Evolutionary conservation across 2,797 vertebrate genomes (phyloP).

Genomic region (Cephalopachus bancanus): DNA sequence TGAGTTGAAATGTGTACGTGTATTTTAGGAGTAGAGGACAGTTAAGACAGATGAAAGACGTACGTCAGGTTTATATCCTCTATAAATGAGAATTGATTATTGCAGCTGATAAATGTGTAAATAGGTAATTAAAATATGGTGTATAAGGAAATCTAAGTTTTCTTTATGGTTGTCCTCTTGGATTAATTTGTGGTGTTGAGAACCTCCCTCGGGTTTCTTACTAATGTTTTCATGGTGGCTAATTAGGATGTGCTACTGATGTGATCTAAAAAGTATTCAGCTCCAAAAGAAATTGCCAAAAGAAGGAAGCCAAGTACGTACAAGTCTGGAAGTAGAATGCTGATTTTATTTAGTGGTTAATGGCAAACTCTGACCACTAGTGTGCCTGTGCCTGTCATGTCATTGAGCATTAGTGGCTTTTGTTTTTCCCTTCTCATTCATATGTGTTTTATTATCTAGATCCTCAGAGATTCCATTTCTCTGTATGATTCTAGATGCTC

Average conservation of each 20-base stretch:
- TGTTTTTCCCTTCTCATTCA: background rate
- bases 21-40: background rate
- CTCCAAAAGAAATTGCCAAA: slow-evolving; percentile 18
- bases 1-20: background rate
- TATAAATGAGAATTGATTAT: slow-evolving; percentile 17
- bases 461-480: background rate
- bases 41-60: background rate
- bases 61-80: background rate
- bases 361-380: rapidly evolving
- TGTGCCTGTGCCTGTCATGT: background rate
- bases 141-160: background rate
- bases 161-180: background rate
- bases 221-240: slow-evolving; percentile 56
- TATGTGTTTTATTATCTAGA: background rate
- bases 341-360: background rate
- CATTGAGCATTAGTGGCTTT: rapidly evolving
- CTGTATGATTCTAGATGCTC: background rate
- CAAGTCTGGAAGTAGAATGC: background rate
- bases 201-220: slow-evolving; percentile 17
- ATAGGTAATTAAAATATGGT: background rate
- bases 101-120: background rate
- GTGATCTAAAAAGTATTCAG: slow-evolving; percentile 24
- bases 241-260: slow-evolving; percentile 54
- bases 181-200: slow-evolving; percentile 56
- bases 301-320: background rate